These are phyloP conservation scores for Neoitamus cyanurus DNA, from an alignment of 2,888 invertebrate species.

Conservation along the genomic window DNA sequence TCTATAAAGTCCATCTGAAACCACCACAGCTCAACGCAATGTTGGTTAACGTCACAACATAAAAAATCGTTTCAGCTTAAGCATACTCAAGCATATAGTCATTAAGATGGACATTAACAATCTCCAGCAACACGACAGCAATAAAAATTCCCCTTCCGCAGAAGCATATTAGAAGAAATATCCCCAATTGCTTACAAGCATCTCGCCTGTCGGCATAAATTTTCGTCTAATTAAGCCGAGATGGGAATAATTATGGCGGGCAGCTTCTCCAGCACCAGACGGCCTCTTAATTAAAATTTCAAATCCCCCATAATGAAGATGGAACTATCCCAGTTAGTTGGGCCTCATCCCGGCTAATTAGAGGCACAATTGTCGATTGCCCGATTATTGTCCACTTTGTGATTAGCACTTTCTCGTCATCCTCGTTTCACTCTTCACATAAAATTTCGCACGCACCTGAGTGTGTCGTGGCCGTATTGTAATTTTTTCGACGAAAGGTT, in stretches of 20 bases:
- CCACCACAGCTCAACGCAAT: background rate
- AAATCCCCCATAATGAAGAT: background rate
- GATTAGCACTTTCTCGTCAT: background rate
- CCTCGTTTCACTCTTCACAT: background rate
- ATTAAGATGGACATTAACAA: background rate
- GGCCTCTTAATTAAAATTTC: background rate
- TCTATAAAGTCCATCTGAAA: background rate
- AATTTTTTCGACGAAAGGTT: background rate
- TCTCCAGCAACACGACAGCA: background rate
- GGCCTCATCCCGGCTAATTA: background rate
- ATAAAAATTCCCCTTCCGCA: background rate
- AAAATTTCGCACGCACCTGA: background rate
- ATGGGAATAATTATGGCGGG: background rate
- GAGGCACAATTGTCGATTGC: background rate
- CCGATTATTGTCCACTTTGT: background rate
- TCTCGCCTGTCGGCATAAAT: background rate
- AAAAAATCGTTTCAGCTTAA: background rate
- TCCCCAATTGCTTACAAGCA: background rate
- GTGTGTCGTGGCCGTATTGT: background rate
- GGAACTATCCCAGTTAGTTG: background rate
- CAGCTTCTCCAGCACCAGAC: background rate
- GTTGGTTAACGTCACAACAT: background rate
- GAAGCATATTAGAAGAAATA: background rate
- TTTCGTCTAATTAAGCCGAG: background rate
- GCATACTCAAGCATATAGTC: background rate